A percentile compares a stretch with the other conserved stretches of the same genome.
These are phyloP conservation scores for Zoroaster sp. DNA, from an alignment of 53 echinoderm and acorn worm species.

Conservation along the genomic window DNA sequence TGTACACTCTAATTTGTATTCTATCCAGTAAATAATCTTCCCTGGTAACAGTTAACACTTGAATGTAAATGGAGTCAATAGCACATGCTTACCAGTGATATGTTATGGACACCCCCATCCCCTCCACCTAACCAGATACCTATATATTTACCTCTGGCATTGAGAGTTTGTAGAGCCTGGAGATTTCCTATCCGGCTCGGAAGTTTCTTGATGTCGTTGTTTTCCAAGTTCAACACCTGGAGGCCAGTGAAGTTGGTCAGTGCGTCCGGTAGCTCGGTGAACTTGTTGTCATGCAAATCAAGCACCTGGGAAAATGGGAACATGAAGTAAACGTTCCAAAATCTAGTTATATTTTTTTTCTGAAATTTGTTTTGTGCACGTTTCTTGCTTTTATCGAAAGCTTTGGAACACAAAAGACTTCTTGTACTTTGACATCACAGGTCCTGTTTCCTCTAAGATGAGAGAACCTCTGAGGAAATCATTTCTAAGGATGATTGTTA, in stretches of 20 bases:
- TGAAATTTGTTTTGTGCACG: not conserved
- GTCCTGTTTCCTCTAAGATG: too few relatives aligned
- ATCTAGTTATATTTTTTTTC: not conserved
- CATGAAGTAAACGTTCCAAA: not conserved
- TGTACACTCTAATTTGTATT: not conserved
- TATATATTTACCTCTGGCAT: slow-evolving; percentile 63
- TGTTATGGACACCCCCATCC: too few relatives aligned
- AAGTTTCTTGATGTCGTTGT: slow-evolving; percentile 76
- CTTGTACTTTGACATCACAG: too few relatives aligned
- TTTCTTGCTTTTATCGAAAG: too few relatives aligned
- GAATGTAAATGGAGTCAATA: too few relatives aligned
- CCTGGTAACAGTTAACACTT: too few relatives aligned
- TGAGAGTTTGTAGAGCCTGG: slow-evolving; percentile 75
- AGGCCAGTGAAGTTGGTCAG: slow-evolving; percentile 55
- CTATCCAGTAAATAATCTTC: not conserved
- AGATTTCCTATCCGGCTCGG: slow-evolving; percentile 75
- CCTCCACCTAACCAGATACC: not conserved
- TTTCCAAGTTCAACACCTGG: slow-evolving; percentile 69
- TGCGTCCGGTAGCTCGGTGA: slow-evolving; percentile 74
- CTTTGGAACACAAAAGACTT: too few relatives aligned
- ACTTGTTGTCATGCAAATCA: slow-evolving; percentile 78
- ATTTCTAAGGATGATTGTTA: too few relatives aligned
- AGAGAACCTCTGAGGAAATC: too few relatives aligned
- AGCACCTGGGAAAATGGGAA: slow-evolving; percentile 66
- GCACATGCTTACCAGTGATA: too few relatives aligned